phyloP scores from a whole-genome alignment of 2,113 vertebrate genomes.

The Bufo gargarizans region DNA sequence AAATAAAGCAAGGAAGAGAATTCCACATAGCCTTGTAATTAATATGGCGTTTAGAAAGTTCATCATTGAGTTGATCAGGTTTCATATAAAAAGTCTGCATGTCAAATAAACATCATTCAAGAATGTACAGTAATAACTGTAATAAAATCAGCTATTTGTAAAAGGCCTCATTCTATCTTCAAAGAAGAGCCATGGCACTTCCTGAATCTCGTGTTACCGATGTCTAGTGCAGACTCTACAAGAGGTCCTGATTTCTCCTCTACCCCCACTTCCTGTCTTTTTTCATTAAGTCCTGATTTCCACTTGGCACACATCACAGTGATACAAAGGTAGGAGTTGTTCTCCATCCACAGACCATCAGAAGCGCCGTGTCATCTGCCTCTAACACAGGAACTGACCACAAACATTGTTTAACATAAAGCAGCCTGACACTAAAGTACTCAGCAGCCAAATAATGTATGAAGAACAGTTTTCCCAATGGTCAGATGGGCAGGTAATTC shows the following conservation, averaged over 20 bases:
- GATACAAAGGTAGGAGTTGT: constrained; percentile 82
- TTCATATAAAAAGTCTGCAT: neutral
- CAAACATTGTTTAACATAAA: constrained; percentile 24
- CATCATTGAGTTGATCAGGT: constrained; percentile 9
- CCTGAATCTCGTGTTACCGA: constrained; percentile 74
- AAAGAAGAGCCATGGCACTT: constrained; percentile 74
- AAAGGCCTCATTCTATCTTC: constrained; percentile 59
- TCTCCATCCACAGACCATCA: constrained; percentile 70
- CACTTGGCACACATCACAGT: constrained; percentile 70
- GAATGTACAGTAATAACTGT: constrained; percentile 5
- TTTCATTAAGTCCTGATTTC: constrained; percentile 80
- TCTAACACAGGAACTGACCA: constrained; percentile 65
- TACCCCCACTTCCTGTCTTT: constrained; percentile 83
- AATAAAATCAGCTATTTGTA: constrained; percentile 65
- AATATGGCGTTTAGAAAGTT: neutral
- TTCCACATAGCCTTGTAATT: constrained; percentile 5
- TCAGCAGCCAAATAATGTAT: neutral
- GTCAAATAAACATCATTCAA: constrained; percentile 24
- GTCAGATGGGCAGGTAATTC: neutral
- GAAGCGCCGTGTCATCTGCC: constrained; percentile 76
- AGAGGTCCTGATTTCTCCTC: constrained; percentile 77
- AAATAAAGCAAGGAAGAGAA: neutral
- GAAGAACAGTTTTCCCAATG: neutral
- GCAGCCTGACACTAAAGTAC: neutral
- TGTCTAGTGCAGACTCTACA: constrained; percentile 72